Percentiles rank a stretch among this genome's conserved stretches.
Evolutionary conservation across 2,888 invertebrate species (phyloP).

Genomic region (Dione vanillae): DNA sequence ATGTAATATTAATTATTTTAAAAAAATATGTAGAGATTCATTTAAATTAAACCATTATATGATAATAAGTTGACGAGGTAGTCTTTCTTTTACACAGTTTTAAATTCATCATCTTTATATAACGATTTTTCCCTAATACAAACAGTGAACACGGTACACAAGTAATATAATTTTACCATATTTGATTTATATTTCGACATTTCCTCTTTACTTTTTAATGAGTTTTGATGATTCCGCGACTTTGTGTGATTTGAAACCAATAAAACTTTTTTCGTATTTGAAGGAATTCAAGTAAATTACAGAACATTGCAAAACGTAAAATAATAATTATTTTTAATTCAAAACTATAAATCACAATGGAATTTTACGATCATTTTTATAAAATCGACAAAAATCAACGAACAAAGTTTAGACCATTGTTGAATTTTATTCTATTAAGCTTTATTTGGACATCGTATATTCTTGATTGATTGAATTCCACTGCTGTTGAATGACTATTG

Average conservation of each 20-base stretch:
- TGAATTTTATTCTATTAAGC: constrained; percentile 28
- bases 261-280: constrained; percentile 77
- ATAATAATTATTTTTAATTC: constrained; percentile 20
- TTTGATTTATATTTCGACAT: constrained; percentile 74
- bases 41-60: no score
- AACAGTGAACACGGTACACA: constrained; percentile 30
- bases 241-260: constrained; percentile 77
- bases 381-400: background rate
- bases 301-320: constrained; percentile 40
- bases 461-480: constrained; percentile 70
- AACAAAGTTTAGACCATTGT: background rate
- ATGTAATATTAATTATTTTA: no score
- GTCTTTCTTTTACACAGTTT: background rate
- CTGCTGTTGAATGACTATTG: constrained; percentile 66
- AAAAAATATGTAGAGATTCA: no score
- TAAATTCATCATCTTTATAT: constrained; percentile 2
- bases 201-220: constrained; percentile 81
- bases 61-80: background rate
- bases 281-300: constrained; percentile 55
- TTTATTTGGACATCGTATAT: constrained; percentile 41
- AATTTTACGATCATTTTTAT: background rate
- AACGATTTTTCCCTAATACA: constrained; percentile 16
- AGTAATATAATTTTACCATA: constrained; percentile 53
- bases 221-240: constrained; percentile 71
- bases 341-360: background rate